Conservation (phyloP, 2,113 vertebrate species). For the Panurus biarmicus region DNA sequence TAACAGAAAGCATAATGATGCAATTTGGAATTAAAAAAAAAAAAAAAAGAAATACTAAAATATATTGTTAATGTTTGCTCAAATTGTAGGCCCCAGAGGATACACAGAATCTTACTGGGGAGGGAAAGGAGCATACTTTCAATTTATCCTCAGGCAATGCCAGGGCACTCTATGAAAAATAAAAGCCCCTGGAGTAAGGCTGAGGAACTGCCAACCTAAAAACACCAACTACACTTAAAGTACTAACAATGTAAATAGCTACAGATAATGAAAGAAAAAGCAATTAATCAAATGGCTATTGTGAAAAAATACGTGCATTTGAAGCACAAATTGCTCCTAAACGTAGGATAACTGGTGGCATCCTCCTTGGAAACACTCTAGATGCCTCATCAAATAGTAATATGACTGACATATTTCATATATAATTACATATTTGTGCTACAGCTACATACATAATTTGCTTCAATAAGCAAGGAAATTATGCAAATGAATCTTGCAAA, state of each 20-base stretch:
- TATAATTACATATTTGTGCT: neutral
- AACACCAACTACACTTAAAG: neutral
- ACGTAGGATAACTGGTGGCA: neutral
- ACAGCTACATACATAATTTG: neutral
- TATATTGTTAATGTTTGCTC: slow-evolving; percentile 61
- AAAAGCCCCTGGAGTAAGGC: slow-evolving; percentile 75
- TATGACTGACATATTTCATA: neutral
- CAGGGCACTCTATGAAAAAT: slow-evolving; percentile 47
- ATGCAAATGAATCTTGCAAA: neutral
- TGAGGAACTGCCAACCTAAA: slow-evolving; percentile 58
- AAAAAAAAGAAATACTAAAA: neutral
- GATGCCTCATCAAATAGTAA: neutral
- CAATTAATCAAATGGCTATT: slow-evolving; percentile 74
- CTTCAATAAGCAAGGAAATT: neutral
- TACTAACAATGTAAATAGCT: neutral
- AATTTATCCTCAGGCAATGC: slow-evolving; percentile 76
- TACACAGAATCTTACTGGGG: slow-evolving; percentile 49
- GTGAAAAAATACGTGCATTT: slow-evolving; percentile 77
- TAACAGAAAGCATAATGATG: neutral
- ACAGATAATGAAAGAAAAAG: neutral
- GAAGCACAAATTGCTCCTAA: neutral
- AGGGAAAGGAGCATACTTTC: slow-evolving; percentile 63
- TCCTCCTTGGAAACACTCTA: neutral
- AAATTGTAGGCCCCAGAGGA: slow-evolving; percentile 61
- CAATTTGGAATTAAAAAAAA: neutral